Conservation (phyloP, 2,888 invertebrate genomes). For the Flabesymbios commensalis region DNA sequence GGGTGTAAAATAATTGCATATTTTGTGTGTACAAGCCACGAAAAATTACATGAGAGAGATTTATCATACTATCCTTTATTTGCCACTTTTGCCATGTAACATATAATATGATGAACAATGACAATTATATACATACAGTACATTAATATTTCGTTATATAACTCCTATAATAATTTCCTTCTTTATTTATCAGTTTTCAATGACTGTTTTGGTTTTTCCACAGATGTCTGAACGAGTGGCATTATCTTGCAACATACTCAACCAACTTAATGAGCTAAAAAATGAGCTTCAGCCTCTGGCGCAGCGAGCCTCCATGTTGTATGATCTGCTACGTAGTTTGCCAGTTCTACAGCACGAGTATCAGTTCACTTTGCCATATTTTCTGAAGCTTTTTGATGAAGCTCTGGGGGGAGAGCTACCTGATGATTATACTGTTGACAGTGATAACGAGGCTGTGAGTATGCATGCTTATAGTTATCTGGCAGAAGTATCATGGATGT, state of each 20-base stretch:
- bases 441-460: not conserved
- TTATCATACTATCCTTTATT: too few relatives aligned
- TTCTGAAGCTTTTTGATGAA: conserved; percentile 56
- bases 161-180: too few relatives aligned
- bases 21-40: too few relatives aligned
- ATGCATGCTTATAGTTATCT: not conserved
- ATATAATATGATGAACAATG: too few relatives aligned
- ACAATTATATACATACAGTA: too few relatives aligned
- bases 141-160: too few relatives aligned
- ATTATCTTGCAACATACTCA: conserved; percentile 42
- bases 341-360: conserved; percentile 51
- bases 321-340: conserved; percentile 49
- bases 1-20: too few relatives aligned
- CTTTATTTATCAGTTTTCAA: too few relatives aligned
- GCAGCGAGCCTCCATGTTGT: conserved; percentile 52
- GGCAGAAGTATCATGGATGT: not conserved
- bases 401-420: conserved; percentile 54
- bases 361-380: conserved; percentile 55
- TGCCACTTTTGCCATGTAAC: too few relatives aligned
- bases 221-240: conserved; percentile 31
- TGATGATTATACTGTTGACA: conserved; percentile 11
- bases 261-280: conserved; percentile 50
- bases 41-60: too few relatives aligned
- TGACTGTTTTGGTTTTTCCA: too few relatives aligned
- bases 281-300: conserved; percentile 57